phyloP scores from a whole-genome alignment of 2,113 vertebrate species.

The Gobius niger region DNA sequence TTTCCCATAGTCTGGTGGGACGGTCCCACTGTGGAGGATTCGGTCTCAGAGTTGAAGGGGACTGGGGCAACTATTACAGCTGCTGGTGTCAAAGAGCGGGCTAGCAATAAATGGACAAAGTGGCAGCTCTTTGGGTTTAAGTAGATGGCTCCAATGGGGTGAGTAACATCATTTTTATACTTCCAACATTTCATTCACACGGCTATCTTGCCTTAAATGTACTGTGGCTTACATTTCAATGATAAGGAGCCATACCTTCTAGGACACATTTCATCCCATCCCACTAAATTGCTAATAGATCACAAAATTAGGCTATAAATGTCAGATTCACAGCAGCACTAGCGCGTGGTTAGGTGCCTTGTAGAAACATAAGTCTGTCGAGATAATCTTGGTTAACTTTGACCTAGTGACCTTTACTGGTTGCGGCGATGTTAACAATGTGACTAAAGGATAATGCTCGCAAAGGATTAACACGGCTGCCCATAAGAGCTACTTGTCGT shows the following conservation, averaged over 20 bases:
- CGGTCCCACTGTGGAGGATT: slow-evolving; percentile 31
- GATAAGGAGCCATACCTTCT: too few species aligned
- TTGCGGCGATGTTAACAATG: neutral
- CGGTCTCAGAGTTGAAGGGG: slow-evolving; percentile 32
- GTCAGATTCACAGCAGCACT: neutral
- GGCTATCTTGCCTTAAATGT: neutral
- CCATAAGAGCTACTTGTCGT: slow-evolving; percentile 3
- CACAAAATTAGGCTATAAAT: too few species aligned
- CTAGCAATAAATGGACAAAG: neutral
- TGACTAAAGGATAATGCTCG: neutral
- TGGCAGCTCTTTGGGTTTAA: neutral
- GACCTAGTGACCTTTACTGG: neutral
- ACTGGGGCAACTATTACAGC: neutral
- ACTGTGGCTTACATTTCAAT: too few species aligned
- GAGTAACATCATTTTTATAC: neutral
- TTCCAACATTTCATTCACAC: neutral
- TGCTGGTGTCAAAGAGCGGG: neutral
- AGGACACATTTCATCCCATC: too few species aligned
- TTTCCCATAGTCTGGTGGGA: slow-evolving; percentile 65
- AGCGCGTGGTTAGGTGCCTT: neutral
- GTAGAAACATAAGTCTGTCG: neutral
- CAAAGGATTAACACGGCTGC: neutral
- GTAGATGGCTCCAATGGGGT: neutral
- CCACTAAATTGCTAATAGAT: too few species aligned
- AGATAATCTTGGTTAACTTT: neutral